Percentiles rank a stretch among this genome's conserved stretches.
Conservation (phyloP, 2,113 vertebrate species). For the Lathamus discolor region DNA sequence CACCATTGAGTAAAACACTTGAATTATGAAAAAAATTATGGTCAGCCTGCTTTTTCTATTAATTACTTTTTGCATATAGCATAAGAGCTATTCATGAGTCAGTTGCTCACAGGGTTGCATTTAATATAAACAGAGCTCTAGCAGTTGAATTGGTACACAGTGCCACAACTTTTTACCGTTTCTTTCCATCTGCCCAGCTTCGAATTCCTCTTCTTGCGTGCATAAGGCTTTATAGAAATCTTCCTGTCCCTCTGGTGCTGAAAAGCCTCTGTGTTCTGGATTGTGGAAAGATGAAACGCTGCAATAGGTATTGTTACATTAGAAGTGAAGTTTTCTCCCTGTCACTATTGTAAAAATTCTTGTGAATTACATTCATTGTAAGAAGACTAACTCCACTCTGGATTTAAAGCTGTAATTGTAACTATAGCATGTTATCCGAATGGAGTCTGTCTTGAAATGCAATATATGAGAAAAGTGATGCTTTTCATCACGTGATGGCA, state of each 20-base stretch:
- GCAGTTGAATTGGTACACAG: background rate
- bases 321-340: background rate
- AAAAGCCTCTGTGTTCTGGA: background rate
- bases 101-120: background rate
- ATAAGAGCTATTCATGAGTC: constrained; percentile 10
- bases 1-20: background rate
- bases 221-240: background rate
- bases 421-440: background rate
- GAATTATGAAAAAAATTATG: constrained; percentile 9
- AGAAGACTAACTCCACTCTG: background rate
- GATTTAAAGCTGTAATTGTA: background rate
- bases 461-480: background rate
- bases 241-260: background rate
- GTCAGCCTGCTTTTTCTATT: constrained; percentile 19
- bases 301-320: background rate
- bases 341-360: background rate
- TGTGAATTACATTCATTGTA: background rate
- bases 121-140: constrained; percentile 21
- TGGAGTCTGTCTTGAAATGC: background rate
- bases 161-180: background rate
- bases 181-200: background rate
- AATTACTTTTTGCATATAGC: constrained; percentile 54
- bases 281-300: background rate
- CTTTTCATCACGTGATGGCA: background rate
- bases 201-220: background rate